Percentiles rank a stretch among this genome's conserved stretches.
Evolutionary conservation across 2,797 vertebrate species (phyloP).

Genomic region (Ceryle rudis): DNA sequence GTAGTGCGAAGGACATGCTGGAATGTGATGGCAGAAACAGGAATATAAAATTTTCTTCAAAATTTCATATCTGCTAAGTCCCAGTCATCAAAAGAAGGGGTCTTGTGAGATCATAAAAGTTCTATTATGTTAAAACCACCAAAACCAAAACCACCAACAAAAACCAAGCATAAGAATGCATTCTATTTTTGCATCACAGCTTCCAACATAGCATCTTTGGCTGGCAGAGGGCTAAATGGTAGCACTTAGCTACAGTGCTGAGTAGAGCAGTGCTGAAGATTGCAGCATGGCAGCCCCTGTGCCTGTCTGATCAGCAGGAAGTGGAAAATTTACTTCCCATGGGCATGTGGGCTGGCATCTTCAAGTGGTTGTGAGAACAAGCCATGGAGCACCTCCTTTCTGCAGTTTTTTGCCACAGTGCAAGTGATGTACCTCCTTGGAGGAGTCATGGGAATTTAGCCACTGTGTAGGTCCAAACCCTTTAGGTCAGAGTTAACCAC

Average conservation of each 20-base stretch:
- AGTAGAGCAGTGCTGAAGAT: not conserved
- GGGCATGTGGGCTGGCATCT: not conserved
- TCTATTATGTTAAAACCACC: not conserved
- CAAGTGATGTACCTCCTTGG: not conserved
- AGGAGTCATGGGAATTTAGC: not conserved
- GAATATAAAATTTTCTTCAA: not conserved
- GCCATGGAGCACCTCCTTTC: not conserved
- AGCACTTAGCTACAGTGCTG: not conserved
- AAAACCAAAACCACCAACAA: not conserved
- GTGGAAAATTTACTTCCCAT: fast-evolving
- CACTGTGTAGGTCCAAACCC: not conserved
- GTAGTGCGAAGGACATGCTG: not conserved
- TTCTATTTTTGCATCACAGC: not conserved
- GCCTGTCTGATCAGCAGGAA: not conserved
- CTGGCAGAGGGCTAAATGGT: fast-evolving
- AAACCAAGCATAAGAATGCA: not conserved
- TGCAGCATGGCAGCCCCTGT: not conserved
- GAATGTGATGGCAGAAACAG: not conserved
- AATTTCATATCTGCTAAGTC: not conserved
- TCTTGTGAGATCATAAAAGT: not conserved
- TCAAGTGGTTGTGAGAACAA: not conserved
- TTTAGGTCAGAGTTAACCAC: not conserved
- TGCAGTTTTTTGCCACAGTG: not conserved
- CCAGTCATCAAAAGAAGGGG: not conserved
- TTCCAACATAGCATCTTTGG: not conserved